Evolutionary conservation across 2,797 vertebrate species (phyloP).

Genomic region (Crypturellus tataupa): DNA sequence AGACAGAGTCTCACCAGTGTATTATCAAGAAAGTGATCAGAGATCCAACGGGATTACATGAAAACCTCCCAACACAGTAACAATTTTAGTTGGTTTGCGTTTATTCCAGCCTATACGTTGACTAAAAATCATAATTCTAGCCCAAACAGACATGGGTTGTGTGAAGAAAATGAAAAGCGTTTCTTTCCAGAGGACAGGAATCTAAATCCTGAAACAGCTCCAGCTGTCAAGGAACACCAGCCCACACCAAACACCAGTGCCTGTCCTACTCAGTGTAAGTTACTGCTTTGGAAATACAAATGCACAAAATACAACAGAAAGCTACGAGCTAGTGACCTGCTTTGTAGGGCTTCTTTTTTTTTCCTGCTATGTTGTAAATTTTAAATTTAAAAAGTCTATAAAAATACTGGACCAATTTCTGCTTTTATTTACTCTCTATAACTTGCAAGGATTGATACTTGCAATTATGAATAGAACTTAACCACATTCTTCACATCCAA

Average conservation of each 20-base stretch:
- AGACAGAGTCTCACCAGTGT: too few relatives aligned
- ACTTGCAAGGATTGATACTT: neutral
- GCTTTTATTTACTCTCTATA: neutral
- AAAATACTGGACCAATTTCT: neutral
- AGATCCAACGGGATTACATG: too few relatives aligned
- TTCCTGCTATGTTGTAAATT: neutral
- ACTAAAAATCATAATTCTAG: too few relatives aligned
- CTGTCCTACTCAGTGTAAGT: neutral
- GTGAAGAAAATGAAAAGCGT: neutral
- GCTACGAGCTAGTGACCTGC: neutral
- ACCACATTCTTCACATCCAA: neutral
- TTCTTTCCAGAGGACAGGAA: neutral
- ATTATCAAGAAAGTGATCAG: too few relatives aligned
- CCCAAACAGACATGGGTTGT: too few relatives aligned
- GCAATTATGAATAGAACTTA: neutral
- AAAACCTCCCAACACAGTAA: too few relatives aligned
- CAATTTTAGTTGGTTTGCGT: neutral
- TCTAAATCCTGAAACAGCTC: accelerated
- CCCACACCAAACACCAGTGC: too few relatives aligned
- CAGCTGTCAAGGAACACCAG: neutral
- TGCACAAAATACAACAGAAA: neutral
- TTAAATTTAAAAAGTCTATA: neutral
- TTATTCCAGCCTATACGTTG: neutral
- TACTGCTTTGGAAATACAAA: neutral
- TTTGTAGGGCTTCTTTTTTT: neutral